Conservation (phyloP, 2,888 invertebrate species). For the Ophraella communa region DNA sequence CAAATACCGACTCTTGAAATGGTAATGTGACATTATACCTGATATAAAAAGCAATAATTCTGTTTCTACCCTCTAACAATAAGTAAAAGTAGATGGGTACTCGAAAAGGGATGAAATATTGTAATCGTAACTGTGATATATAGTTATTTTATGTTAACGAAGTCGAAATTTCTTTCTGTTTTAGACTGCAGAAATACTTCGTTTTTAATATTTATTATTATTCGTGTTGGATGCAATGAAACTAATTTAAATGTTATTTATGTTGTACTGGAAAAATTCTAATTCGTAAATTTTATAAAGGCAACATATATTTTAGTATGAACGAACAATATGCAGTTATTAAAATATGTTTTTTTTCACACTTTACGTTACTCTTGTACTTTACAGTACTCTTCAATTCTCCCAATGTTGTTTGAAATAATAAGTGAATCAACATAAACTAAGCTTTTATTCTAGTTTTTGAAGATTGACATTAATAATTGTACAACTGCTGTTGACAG, state of each 20-base stretch:
- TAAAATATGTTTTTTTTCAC: too few relatives aligned
- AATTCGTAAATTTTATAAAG: too few relatives aligned
- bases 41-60: conserved; percentile 30
- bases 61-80: conserved; percentile 28
- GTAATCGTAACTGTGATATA: conserved; percentile 24
- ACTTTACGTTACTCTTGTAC: too few relatives aligned
- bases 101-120: conserved; percentile 24
- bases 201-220: conserved; percentile 14
- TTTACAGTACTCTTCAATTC: too few relatives aligned
- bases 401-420: too few relatives aligned
- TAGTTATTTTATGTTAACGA: conserved; percentile 30
- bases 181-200: conserved; percentile 21
- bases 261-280: neutral
- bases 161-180: conserved; percentile 21
- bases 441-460: too few relatives aligned
- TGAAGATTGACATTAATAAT: too few relatives aligned
- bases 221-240: conserved; percentile 9
- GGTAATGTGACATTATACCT: conserved; percentile 29
- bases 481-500: too few relatives aligned
- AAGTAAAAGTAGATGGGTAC: conserved; percentile 29
- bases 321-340: too few relatives aligned
- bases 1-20: conserved; percentile 26
- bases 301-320: too few relatives aligned
- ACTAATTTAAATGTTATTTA: conserved; percentile 11
- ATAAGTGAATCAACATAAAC: too few relatives aligned